Evolutionary conservation across 2,797 vertebrate genomes (phyloP), one percentile per base, ranked within the genome.

Genomic region (Brachyalestes nurse): DNA sequence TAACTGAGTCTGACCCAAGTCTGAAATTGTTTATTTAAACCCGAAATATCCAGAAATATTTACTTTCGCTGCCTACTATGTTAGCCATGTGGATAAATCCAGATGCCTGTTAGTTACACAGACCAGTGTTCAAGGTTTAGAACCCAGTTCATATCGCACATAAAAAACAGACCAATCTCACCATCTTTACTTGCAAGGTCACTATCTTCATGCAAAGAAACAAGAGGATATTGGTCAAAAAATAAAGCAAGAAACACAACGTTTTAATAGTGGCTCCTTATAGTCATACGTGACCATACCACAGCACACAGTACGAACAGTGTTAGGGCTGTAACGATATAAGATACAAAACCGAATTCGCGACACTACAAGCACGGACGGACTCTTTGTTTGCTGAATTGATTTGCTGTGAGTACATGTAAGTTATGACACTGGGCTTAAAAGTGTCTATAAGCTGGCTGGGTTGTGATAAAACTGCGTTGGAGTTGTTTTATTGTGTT

Each of bases 11-110:
- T 40, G 62, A 65, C 62, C 62, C 62, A 19, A 45, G 19, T 67
- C 10, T 67, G 8, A 67, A 21, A 67, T 9, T 67, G 65, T 67
- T 67, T 67, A 67, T 67, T 67, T 67, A 67, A 67, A 45, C 65
- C 19, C 13, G 40, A 67, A 67, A 67, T 67, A 67, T 67, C 40
- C 65, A 21, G 65, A 67, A 67, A 67, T 67, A 67, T 67, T 67
- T 67, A 67, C 65, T 67, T 67, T n/a, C 65, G 10, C 38, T 45
- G 38, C 65, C 65, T 67, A 45, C 65, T 67, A 12, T 21, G 40
- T 21, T 67, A 67, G 40, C 65, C 65, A 45, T 12, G 65, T 14
- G 40, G 40, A 67, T 19, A 45, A 45, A 67, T 67, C 65, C 62
- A 65, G 62, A 65, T 65, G 62, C 62, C 40, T 67, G 65, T 67